Conservation (phyloP, 2,797 vertebrate genomes). For the Luscinia megarhynchos region DNA sequence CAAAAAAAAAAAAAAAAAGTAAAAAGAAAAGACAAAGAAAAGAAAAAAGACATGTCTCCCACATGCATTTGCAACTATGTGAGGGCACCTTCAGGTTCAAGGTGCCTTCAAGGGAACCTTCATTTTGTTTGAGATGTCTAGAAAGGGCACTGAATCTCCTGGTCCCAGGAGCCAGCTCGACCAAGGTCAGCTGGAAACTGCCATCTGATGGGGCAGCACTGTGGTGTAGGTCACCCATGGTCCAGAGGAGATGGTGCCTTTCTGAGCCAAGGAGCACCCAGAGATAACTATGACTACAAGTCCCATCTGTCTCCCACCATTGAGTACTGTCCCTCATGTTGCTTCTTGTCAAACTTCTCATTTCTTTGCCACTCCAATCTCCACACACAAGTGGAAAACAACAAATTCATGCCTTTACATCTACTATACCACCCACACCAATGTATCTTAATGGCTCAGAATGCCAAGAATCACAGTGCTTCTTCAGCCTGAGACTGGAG, state of each 20-base stretch:
- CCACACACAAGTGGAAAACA: not conserved
- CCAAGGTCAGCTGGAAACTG: not conserved
- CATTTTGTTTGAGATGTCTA: not conserved
- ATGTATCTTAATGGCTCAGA: not conserved
- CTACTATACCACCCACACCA: accelerated
- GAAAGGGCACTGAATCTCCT: not conserved
- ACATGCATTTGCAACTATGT: not conserved
- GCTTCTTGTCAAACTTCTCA: not conserved
- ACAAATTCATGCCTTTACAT: not conserved
- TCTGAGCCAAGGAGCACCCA: not conserved
- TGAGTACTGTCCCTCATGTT: not conserved
- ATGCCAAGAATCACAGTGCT: not conserved
- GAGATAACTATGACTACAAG: not conserved
- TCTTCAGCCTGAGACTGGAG: not conserved
- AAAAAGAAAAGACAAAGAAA: too few species aligned
- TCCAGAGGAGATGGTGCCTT: not conserved
- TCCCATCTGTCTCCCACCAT: not conserved
- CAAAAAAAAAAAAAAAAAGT: too few species aligned
- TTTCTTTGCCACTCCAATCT: not conserved
- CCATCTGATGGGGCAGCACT: not conserved
- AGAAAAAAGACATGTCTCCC: accelerated
- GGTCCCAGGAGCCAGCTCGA: not conserved
- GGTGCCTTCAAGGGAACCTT: not conserved
- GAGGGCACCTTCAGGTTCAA: not conserved
- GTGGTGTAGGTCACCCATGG: not conserved